Evolutionary conservation across 2,888 invertebrate genomes (phyloP), one percentile per base, ranked within the genome.

Genomic region (Tortrix viridana): DNA sequence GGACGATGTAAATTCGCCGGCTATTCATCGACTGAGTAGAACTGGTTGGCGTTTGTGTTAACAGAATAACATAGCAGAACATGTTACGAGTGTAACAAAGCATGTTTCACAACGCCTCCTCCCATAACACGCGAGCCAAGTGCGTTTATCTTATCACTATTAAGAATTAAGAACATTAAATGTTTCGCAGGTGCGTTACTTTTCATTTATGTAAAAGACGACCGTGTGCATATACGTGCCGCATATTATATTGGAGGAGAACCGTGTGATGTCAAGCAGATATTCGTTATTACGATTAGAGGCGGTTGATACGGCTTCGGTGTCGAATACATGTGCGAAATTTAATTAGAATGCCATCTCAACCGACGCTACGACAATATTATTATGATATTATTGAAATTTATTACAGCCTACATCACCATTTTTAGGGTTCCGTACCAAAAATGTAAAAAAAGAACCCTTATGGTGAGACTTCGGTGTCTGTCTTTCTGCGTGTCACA

Each of bases 271-370:
- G 20, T n/a, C 48, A 50, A 16, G 57, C 38, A 12, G 12, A 55
- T 60, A 32, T 60, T 48, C 59, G 43, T 60, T 55, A 37, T 60
- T 64, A 54, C 53, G 47, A 55, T 55, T 60, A 32, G 46, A 48
- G 38, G 22, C 37, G 48, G 59, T 54, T 59, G 43, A 49, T 55
- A 44, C 37, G 26, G 7, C 44, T 22, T 37, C 53, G 18, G 43
- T 37, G 41, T 54, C 26, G 20, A 22, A 9, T 38, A 53, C n/a
- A n/a, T 43, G 53, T 64, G 48, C 43, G n/a, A 57, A 56, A 60
- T 60, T 68, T 65, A 67, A 68, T 66, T 54, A 65, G 46, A 60
- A 63, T 54, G 57, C 57, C 56, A 60, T 57, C 48, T 49, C 57
- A 60, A 26, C 37, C 56, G 60, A 55, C 19, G 44, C 56, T 49